Conservation (phyloP, 2,797 vertebrate genomes). For the Alca torda region DNA sequence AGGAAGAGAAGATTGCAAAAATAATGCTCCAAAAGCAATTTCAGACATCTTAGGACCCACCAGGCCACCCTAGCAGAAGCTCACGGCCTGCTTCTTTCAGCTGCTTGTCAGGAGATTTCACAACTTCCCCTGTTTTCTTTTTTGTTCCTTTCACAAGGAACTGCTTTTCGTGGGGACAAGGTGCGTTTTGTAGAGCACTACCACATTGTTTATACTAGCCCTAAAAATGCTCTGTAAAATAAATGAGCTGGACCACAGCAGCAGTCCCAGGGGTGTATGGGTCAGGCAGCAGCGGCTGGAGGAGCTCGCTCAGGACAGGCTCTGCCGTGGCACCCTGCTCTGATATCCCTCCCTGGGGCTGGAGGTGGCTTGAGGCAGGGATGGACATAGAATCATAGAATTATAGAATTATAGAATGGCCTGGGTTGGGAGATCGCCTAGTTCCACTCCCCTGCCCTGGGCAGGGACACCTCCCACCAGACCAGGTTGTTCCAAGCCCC, state of each 20-base stretch:
- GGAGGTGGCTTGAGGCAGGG: not conserved
- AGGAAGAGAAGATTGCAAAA: not conserved
- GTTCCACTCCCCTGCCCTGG: not conserved
- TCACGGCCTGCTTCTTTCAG: not conserved
- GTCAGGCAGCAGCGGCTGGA: not conserved
- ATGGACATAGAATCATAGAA: not conserved
- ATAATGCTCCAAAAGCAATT: not conserved
- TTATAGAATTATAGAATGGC: not conserved
- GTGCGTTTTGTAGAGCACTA: not conserved
- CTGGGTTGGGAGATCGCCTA: not conserved
- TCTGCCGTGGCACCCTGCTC: not conserved
- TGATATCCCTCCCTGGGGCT: not conserved
- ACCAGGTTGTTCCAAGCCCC: not conserved
- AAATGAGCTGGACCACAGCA: not conserved
- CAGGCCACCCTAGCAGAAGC: not conserved
- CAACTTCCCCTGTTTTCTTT: not conserved
- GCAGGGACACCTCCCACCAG: not conserved
- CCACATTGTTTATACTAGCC: not conserved
- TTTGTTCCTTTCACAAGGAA: not conserved
- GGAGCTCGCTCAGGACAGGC: not conserved
- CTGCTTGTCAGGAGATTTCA: not conserved
- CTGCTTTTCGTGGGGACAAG: not conserved
- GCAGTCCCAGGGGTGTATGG: accelerated
- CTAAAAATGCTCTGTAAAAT: not conserved
- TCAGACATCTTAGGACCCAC: not conserved